These are phyloP conservation scores for Stenolophus ochropezus DNA, from an alignment of 2,888 invertebrate genomes.

Conservation along the genomic window DNA sequence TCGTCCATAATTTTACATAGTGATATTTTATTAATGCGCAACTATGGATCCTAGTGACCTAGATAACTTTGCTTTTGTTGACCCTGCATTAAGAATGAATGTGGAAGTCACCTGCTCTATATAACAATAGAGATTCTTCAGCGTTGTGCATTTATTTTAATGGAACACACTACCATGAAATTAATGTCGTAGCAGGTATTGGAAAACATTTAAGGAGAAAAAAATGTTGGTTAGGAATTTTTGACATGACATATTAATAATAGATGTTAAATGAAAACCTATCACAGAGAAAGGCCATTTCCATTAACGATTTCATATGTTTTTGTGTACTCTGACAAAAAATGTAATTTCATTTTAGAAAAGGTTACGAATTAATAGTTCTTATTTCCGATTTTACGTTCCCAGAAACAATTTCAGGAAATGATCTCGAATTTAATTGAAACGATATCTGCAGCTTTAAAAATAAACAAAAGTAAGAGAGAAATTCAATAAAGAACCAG, in stretches of 20 bases:
- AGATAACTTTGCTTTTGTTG: slow-evolving; percentile 59
- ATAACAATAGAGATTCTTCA: neutral
- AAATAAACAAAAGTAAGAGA: neutral
- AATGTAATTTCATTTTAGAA: neutral
- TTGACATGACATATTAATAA: neutral
- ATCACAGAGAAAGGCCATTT: neutral
- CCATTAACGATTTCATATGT: neutral
- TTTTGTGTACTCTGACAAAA: neutral
- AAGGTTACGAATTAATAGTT: neutral
- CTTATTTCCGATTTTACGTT: slow-evolving; percentile 13
- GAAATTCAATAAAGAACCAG: neutral
- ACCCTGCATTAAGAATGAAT: slow-evolving; percentile 55
- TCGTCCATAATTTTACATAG: slow-evolving; percentile 40
- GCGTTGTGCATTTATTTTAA: slow-evolving; percentile 34
- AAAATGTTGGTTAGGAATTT: neutral
- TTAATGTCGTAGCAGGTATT: slow-evolving; percentile 6
- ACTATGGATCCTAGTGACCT: slow-evolving; percentile 54
- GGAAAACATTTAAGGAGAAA: slow-evolving; percentile 33
- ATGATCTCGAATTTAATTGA: slow-evolving; percentile 22
- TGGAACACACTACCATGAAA: neutral
- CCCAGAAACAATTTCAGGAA: slow-evolving; percentile 5
- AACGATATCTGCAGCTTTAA: neutral
- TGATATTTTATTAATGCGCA: slow-evolving; percentile 57
- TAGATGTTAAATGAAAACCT: neutral
- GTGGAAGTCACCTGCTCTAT: neutral